These are phyloP conservation scores for Pollenia labialis DNA, from an alignment of 2,888 invertebrate genomes.

Conservation along the genomic window DNA sequence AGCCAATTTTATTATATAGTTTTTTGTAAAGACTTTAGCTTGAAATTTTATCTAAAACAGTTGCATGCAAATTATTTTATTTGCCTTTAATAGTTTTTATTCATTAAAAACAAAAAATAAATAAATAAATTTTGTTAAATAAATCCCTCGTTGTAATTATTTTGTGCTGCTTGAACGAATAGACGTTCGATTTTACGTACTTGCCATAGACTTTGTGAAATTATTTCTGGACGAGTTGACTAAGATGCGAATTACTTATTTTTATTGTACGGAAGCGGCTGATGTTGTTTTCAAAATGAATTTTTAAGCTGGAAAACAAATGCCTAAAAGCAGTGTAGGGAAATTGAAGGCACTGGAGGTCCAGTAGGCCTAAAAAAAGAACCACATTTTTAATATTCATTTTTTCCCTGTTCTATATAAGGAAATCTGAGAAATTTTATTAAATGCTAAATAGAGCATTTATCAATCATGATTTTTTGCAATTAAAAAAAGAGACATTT, in stretches of 20 bases:
- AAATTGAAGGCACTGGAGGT: conserved; percentile 14
- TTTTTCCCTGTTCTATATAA: too few relatives aligned
- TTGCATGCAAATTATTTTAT: too few relatives aligned
- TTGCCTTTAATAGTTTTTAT: neutral
- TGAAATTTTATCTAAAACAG: too few relatives aligned
- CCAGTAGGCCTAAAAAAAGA: neutral
- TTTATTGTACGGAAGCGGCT: conserved; percentile 9
- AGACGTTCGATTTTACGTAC: neutral
- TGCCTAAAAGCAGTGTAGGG: conserved; percentile 5
- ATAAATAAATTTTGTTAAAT: conserved; percentile 29
- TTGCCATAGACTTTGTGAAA: conserved; percentile 48
- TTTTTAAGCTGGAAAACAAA: conserved; percentile 39
- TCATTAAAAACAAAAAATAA: neutral
- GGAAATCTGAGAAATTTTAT: too few relatives aligned
- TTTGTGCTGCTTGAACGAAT: conserved; percentile 33
- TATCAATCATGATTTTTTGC: too few relatives aligned
- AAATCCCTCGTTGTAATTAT: conserved; percentile 22
- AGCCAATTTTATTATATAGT: too few relatives aligned
- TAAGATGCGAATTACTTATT: conserved; percentile 52
- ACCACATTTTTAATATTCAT: too few relatives aligned
- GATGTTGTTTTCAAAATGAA: conserved; percentile 2
- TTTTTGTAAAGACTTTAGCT: too few relatives aligned
- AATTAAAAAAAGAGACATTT: too few relatives aligned
- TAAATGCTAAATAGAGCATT: too few relatives aligned
- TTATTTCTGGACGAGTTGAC: conserved; percentile 62